A percentile compares a stretch with the other conserved stretches of the same genome.
These are phyloP conservation scores for Porites lobata DNA, from an alignment of 92 coral and sea anemone genomes.

Conservation along the genomic window DNA sequence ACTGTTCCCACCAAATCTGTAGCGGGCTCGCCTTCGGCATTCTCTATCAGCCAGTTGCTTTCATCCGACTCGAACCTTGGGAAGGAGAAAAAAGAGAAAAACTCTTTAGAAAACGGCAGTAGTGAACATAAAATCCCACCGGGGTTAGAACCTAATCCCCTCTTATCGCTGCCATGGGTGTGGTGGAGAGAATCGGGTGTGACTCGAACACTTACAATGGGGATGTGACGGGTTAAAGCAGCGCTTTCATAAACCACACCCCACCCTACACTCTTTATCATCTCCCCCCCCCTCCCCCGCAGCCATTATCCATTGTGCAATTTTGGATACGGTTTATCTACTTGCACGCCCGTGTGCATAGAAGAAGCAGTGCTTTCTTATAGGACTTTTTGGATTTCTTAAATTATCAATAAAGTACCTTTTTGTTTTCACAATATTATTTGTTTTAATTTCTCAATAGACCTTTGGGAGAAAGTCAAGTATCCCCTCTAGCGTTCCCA, in stretches of 20 bases:
- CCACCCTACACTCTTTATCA: background rate
- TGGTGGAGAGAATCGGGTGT: slow-evolving; percentile 80
- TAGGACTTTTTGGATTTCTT: slow-evolving; percentile 53
- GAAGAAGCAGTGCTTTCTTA: slow-evolving; percentile 46
- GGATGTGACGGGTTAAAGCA: slow-evolving; percentile 55
- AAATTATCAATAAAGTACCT: slow-evolving; percentile 34
- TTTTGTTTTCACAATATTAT: slow-evolving; percentile 31
- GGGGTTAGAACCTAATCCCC: slow-evolving; percentile 74
- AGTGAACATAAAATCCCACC: slow-evolving; percentile 76
- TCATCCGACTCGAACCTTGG: slow-evolving; percentile 77
- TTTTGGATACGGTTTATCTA: background rate
- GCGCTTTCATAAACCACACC: background rate
- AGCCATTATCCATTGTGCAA: background rate
- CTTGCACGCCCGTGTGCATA: background rate
- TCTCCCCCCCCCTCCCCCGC: background rate
- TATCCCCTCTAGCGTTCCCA: too few species aligned
- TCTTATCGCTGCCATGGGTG: slow-evolving; percentile 80
- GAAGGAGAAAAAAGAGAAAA: slow-evolving; percentile 47
- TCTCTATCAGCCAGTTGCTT: slow-evolving; percentile 83
- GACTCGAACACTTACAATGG: slow-evolving; percentile 83
- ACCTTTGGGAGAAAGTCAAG: too few species aligned
- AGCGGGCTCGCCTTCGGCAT: slow-evolving; percentile 69
- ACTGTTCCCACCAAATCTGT: slow-evolving; percentile 39
- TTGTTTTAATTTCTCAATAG: background rate
- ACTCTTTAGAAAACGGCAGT: slow-evolving; percentile 65